phyloP scores from a whole-genome alignment of 2,888 invertebrate genomes.

The Vannuccia rotundouncinata region DNA sequence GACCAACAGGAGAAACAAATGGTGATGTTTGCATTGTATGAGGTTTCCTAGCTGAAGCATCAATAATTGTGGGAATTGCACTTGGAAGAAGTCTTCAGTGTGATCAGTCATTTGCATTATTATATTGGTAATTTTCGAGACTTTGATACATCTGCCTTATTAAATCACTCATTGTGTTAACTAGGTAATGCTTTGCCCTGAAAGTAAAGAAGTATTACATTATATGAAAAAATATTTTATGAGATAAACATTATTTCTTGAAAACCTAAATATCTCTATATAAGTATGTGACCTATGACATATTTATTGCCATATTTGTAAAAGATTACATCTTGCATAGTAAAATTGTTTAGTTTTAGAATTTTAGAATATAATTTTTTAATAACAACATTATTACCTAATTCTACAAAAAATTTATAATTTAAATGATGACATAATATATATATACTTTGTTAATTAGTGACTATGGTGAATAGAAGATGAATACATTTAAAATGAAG shows the following conservation, averaged over 20 bases:
- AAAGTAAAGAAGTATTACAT: constrained; percentile 21
- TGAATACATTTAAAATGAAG: no score
- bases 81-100: constrained; percentile 19
- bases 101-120: constrained; percentile 10
- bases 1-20: neutral
- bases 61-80: constrained; percentile 18
- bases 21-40: neutral
- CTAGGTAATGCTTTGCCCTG: neutral
- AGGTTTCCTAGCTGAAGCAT: constrained; percentile 11
- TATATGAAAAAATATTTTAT: neutral
- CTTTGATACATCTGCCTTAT: constrained; percentile 4
- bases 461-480: no score
- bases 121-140: constrained; percentile 7
- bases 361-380: no score
- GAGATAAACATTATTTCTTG: neutral
- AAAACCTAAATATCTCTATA: neutral
- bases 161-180: constrained; percentile 14
- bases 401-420: no score
- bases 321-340: no score
- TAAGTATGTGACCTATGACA: no score
- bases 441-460: no score
- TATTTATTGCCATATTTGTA: no score
- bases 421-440: no score
- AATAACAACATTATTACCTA: no score
- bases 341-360: no score